Base-by-base conservation (phyloP, 2,797 vertebrate genomes). In the Hoplostethus mediterraneus region DNA sequence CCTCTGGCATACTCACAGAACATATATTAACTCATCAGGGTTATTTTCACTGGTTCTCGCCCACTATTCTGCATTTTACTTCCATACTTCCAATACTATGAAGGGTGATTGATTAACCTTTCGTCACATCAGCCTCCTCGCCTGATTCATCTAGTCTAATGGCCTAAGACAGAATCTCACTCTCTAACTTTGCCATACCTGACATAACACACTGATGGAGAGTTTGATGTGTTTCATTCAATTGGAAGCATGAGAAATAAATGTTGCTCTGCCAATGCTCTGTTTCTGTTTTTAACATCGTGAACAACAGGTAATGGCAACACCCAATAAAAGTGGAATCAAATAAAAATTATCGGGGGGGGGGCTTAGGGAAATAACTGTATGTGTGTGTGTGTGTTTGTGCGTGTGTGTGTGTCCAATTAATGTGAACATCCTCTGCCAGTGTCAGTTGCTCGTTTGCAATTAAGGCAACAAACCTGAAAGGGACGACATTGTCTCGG, bases 381-480 rank as follows among this genome's bases (percentile, higher is more conserved):
- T n/a, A 40, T 48, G 13, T 51, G 48, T 51, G 14, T 51, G n/a
- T 40, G 31, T 56, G 38, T 48, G 38, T 71, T 54, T 67, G 33
- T 71, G 57, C 63, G 42, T 71, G 16, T 73, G 67, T 6, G n/a
- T 67, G 61, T 36, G 67, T 14, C 72, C 72, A 83, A 66, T 81
- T 81, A 87, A 64, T 61, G 60, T 67, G 58, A 33, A 67, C 59
- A 71, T 84, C 38, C 56, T 57, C 59, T 60, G 47, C 73, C 68
- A 64, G 67, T 52, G 58, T 84, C 75, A 58, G 72, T 31, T 38
- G 77, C 70, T 66, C 71, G 52, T 71, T 59, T 45, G 49, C 66
- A 81, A 74, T 82, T 77, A 79, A 77, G 64, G 72, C 65, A 59
- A 71, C 62, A 74, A 67, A 51, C 75, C 63, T 76, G 45, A 79